Evolutionary conservation across 2,888 invertebrate species (phyloP).

Genomic region (Tubiluchus corallicola): DNA sequence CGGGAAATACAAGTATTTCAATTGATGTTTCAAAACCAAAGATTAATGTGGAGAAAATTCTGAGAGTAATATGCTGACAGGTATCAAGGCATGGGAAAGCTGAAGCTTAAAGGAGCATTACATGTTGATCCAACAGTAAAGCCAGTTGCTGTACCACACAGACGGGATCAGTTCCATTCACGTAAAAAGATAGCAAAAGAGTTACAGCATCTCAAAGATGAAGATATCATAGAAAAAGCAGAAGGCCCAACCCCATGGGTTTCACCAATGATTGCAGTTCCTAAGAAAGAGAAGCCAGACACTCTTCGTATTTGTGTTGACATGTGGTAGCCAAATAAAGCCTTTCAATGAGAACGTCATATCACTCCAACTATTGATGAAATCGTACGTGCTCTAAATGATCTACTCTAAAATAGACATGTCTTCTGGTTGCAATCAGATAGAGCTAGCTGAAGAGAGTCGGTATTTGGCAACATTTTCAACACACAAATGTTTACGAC

Average conservation of each 20-base stretch:
- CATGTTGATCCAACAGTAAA: too few species aligned
- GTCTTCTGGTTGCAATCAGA: conserved; percentile 25
- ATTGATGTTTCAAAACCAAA: too few species aligned
- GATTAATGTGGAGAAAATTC: too few species aligned
- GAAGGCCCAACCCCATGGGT: conserved; percentile 13
- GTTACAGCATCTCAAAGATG: too few species aligned
- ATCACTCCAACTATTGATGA: conserved; percentile 10
- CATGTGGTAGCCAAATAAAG: conserved; percentile 10
- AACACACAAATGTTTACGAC: conserved; percentile 22
- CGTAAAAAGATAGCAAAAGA: too few species aligned
- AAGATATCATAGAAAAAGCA: too few species aligned
- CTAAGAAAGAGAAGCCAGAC: conserved; percentile 12
- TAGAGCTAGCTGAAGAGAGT: conserved; percentile 20
- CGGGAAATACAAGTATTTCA: too few species aligned
- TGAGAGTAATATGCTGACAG: too few species aligned
- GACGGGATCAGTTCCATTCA: too few species aligned
- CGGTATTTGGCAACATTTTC: conserved; percentile 25
- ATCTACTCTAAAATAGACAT: conserved; percentile 23
- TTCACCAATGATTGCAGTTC: conserved; percentile 9
- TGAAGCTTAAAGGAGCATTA: too few species aligned
- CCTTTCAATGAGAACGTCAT: conserved; percentile 7
- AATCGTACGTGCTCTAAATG: conserved; percentile 7
- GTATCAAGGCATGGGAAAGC: too few species aligned
- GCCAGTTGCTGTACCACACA: too few species aligned
- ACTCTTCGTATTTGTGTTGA: conserved; percentile 10